These are phyloP conservation scores for Diabrotica virgifera DNA, from an alignment of 1,140 invertebrate genomes.

Conservation along the genomic window DNA sequence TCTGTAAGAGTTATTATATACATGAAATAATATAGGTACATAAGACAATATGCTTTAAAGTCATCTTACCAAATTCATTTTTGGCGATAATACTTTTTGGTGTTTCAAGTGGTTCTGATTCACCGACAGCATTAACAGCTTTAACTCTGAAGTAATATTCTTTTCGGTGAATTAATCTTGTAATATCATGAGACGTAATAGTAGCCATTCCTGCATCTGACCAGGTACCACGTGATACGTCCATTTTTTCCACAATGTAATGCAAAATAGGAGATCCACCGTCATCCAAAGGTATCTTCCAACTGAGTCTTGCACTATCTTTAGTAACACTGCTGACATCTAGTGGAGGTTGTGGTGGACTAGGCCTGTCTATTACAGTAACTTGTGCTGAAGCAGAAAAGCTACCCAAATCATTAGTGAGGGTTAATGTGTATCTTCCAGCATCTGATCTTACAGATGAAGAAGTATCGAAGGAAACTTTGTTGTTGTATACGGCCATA, in stretches of 20 bases:
- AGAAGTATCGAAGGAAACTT: conserved; percentile 83
- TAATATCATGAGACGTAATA: conserved; percentile 78
- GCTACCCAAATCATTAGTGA: conserved; percentile 81
- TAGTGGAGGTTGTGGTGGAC: conserved; percentile 81
- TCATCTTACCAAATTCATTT: conserved; percentile 74
- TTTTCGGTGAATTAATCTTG: conserved; percentile 85
- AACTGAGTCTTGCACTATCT: conserved; percentile 81
- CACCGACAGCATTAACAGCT: conserved; percentile 92
- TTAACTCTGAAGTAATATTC: conserved; percentile 90
- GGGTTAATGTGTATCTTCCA: conserved; percentile 79
- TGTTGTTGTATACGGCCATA: conserved; percentile 68
- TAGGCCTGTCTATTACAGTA: conserved; percentile 85
- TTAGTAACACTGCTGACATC: conserved; percentile 83
- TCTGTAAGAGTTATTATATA: conserved; percentile 53
- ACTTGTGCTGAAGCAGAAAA: conserved; percentile 81
- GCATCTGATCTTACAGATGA: conserved; percentile 77
- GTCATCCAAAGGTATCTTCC: conserved; percentile 82
- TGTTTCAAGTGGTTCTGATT: conserved; percentile 88
- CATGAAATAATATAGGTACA: too few relatives aligned
- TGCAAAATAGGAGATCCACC: conserved; percentile 93
- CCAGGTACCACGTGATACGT: conserved; percentile 91
- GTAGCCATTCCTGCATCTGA: conserved; percentile 87
- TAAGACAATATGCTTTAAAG: background rate
- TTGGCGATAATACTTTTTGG: conserved; percentile 85
- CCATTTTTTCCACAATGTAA: conserved; percentile 97